Evolutionary conservation across 2,888 invertebrate genomes (phyloP).

Genomic region (Palloptera scutellata): DNA sequence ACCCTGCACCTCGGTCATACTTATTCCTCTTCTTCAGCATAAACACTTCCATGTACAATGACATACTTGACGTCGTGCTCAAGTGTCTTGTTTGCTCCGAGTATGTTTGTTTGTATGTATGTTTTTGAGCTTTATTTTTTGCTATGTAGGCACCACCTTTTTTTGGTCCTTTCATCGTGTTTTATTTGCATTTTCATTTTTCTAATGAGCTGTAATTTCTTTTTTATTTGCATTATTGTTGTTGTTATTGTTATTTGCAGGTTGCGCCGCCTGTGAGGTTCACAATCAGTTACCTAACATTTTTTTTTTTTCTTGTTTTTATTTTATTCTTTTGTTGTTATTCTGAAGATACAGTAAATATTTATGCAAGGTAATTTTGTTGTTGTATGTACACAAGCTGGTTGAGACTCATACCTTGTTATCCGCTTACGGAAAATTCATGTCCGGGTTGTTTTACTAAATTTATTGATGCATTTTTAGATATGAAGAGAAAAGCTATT

Average conservation of each 20-base stretch:
- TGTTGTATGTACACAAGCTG: too few species aligned
- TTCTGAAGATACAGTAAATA: neutral
- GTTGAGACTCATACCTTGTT: too few species aligned
- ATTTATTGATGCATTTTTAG: too few species aligned
- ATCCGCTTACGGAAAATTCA: too few species aligned
- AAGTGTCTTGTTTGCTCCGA: conserved; percentile 40
- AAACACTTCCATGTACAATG: conserved; percentile 8
- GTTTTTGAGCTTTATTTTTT: conserved; percentile 27
- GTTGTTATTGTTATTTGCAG: conserved; percentile 1
- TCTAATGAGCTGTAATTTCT: conserved; percentile 59
- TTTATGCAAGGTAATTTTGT: conserved; percentile 1
- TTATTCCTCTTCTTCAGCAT: neutral
- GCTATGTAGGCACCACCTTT: conserved; percentile 14
- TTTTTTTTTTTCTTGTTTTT: too few species aligned
- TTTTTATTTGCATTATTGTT: conserved; percentile 50
- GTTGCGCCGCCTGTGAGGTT: too few species aligned
- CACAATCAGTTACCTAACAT: too few species aligned
- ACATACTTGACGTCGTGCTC: conserved; percentile 30
- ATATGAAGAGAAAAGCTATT: too few species aligned
- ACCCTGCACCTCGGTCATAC: too few species aligned
- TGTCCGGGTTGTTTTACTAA: too few species aligned
- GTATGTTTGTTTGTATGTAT: conserved; percentile 30
- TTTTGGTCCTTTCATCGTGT: conserved; percentile 21
- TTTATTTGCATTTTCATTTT: conserved; percentile 58
- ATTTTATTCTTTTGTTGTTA: neutral